Evolutionary conservation across 1,140 invertebrate genomes (phyloP), one percentile per base, ranked within the genome.

Genomic region (Ooceraea biroi): DNA sequence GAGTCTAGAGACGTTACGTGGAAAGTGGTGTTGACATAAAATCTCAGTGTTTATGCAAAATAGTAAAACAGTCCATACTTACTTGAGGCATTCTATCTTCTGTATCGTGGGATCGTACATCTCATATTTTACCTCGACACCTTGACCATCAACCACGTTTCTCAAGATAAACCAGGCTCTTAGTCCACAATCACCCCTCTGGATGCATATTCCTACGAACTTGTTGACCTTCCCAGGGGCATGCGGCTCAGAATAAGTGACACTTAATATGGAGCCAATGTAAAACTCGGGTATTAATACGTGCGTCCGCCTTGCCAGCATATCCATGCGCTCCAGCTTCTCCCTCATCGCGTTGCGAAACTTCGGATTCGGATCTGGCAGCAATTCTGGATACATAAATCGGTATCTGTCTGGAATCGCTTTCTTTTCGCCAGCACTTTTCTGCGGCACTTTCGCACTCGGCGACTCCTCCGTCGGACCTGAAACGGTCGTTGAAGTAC

Each of bases 161-260:
- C 99, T 96, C 3, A 99, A 93, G 44, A 96, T 97, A 91, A 99
- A 99, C 55, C 95, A 95, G 66, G 98, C 96, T 85, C 97, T 95
- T 0, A 99, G 95, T 0, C 99, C 99, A 93, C 95, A 95, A 1
- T 96, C 96, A 80, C 95, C 95, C 88, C 98, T 94, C 78, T 98
- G 94, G 90, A 99, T 99, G 91, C 99, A 99, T 90, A 99, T 99
- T 3, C 99, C 99, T 72, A 99, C 97, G 96, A 99, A 99, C 91
- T 96, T 95, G 91, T 96, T 98, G 0, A 95, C 94, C 94, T 99
- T 99, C 50, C 96, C 97, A 17, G 97, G 96, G 48, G 98, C 96
- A 95, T 99, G 97, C 55, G 95, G 95, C 94, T 99, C 99, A 0
- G 98, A 97, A 76, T 97, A 96, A n/a, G 97, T 98, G 0, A 99